Evolutionary conservation across 1,140 invertebrate species (phyloP), one percentile per base, ranked within the genome.

Genomic region (Bombus haemorrhoidalis): DNA sequence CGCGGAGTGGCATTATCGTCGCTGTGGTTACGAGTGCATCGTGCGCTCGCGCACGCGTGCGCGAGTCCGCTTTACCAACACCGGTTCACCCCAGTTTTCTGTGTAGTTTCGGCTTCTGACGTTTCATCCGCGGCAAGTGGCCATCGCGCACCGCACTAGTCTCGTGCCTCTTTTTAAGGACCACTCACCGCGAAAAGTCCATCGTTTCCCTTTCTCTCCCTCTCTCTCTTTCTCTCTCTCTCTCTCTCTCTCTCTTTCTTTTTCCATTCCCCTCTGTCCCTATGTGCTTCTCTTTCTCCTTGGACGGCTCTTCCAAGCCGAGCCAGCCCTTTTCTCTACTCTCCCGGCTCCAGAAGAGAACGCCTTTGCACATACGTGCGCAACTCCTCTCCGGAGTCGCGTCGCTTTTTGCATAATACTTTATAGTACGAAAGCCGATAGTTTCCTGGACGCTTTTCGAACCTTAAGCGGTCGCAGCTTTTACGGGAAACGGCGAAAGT

Each of bases 151-250:
- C 34, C 86, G 77, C 37, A 37, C 32, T 28, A 41, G 69, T 25
- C 69, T 69, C 62, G 59, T 74, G 72, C 72, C 68, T 76, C 82
- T 86, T 89, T 92, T 90, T 88, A 88, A 89, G 87, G 87, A 83
- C 86, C 91, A 92, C 88, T 92, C 87, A 81, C 77, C 84, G 89
- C 85, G 87, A 91, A 92, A 92, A 92, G 91, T 92, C 89, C 87
- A 90, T 87, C 86, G 81, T 82, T 83, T 76, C 75, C 68, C 64
- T 88, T 79, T 73, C 76, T 80, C 39, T 59, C 76, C 47, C 25
- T 13, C 1, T 1, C 22, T 15, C 32, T 37, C 2, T n/a, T n/a
- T n/a, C n/a, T n/a, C 25, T 13, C 1, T 1, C 22, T 18, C 34
- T 39, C 6, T 15, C 53, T 22, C 0, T 3, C 18, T 12, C n/a